Evolutionary conservation across 2,797 vertebrate species (phyloP), one percentile per base, ranked within the genome.

Genomic region (Otolemur crassicaudatus): DNA sequence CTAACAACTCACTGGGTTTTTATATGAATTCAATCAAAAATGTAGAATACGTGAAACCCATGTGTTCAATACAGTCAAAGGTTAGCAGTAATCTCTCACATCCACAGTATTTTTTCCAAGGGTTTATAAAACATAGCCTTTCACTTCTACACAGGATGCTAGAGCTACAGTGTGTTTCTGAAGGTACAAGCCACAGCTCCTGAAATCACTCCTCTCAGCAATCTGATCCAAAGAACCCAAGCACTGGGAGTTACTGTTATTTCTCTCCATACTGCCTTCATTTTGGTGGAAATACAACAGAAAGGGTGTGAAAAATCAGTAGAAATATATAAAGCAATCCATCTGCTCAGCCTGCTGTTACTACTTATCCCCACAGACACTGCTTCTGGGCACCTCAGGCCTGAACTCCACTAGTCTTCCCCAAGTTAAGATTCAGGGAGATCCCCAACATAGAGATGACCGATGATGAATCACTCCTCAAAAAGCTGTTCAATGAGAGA

Each of bases 221-320:
- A 97, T 95, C 73, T 97, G 80, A 37, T 63, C 95, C 40, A 73
- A 76, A 75, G 92, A 97, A 97, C 43, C 87, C 80, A 91, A 95
- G 92, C 65, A 73, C 20, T 94, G 61, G 75, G 85, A 97, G 96
- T 10, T 46, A 89, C 25, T 49, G 91, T 96, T 46, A 81, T 34
- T 76, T 91, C 83, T 88, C 90, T 91, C 96, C 90, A 94, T 92
- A 89, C 9, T 95, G 40, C 85, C 61, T 37, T 40, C 67, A 53
- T 67, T 97, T 93, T 95, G 96, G 63, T 60, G 95, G 82, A 58
- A 97, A 95, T 79, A 96, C 97, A 95, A 91, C 61, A 92, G 84
- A 97, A 97, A 58, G 88, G 77, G 90, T 31, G 0, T 84, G 77
- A 97, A 73, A 70, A 53, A 97, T 95, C 87, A n/a, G 29, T 40